Evolutionary conservation across 2,113 vertebrate species (phyloP).

Genomic region (Tragelaphus strepsiceros): DNA sequence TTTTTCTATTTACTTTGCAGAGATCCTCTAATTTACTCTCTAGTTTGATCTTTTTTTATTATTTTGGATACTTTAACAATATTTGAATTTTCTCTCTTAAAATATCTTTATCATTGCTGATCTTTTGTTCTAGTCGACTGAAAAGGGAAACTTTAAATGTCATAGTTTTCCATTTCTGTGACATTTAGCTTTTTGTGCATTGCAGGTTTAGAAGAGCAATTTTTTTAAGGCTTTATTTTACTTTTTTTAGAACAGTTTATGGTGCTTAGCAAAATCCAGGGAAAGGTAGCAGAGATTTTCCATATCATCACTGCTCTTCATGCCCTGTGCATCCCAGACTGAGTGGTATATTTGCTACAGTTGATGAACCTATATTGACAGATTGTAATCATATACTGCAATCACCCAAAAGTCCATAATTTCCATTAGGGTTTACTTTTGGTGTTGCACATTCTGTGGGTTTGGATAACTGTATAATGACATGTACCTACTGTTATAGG

Average conservation of each 20-base stretch:
- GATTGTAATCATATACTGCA: background rate
- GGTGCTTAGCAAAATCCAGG: background rate
- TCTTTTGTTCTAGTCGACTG: background rate
- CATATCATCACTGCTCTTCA: background rate
- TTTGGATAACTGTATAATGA: background rate
- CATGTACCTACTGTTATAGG: background rate
- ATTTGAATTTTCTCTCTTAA: background rate
- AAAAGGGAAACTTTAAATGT: background rate
- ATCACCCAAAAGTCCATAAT: background rate
- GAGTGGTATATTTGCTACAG: background rate
- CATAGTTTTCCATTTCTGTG: background rate
- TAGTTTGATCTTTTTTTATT: background rate
- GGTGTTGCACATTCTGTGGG: background rate
- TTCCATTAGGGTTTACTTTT: background rate
- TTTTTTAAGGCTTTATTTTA: background rate
- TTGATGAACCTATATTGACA: background rate
- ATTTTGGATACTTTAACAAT: background rate
- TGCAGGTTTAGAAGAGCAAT: background rate
- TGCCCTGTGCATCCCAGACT: background rate
- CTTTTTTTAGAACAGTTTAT: background rate
- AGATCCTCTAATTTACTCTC: background rate
- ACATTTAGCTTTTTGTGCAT: background rate
- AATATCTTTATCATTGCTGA: background rate
- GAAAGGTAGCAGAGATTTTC: background rate
- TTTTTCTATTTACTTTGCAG: background rate